A percentile compares a stretch with the other conserved stretches of the same genome.
Conservation (phyloP, 2,113 vertebrate species). For the Nematolebias whitei region DNA sequence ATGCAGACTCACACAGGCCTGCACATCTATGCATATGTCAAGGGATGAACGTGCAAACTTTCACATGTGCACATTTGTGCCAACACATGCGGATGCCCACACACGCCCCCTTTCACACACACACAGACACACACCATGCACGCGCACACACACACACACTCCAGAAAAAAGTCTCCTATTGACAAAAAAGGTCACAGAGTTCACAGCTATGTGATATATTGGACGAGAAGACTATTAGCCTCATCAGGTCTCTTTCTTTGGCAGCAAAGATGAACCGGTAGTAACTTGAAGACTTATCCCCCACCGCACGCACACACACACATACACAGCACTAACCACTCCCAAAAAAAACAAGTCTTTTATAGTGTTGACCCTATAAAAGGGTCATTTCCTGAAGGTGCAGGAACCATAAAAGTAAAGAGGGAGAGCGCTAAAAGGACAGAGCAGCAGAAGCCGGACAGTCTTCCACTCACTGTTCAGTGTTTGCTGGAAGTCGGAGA, state of each 20-base stretch:
- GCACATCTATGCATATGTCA: slow-evolving; percentile 37
- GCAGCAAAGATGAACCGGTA: slow-evolving; percentile 81
- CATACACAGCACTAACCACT: slow-evolving; percentile 76
- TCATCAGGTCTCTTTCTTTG: slow-evolving; percentile 85
- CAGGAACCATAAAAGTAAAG: slow-evolving; percentile 91
- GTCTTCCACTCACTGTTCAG: slow-evolving; percentile 72
- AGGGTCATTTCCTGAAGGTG: slow-evolving; percentile 89
- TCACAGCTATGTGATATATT: slow-evolving; percentile 90
- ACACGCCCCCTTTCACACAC: slow-evolving; percentile 67
- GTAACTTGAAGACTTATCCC: slow-evolving; percentile 81
- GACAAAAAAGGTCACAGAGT: slow-evolving; percentile 87
- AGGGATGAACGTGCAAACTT: slow-evolving; percentile 38
- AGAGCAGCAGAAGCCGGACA: slow-evolving; percentile 76
- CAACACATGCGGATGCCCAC: slow-evolving; percentile 58
- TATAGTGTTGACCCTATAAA: slow-evolving; percentile 94
- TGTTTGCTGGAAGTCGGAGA: slow-evolving; percentile 75
- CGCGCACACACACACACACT: slow-evolving; percentile 62
- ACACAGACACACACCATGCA: slow-evolving; percentile 67
- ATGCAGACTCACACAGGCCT: slow-evolving; percentile 46
- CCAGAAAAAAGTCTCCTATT: slow-evolving; percentile 82
- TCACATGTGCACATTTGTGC: slow-evolving; percentile 56
- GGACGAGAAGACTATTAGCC: slow-evolving; percentile 89
- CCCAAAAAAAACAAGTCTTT: slow-evolving; percentile 86
- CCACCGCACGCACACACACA: slow-evolving; percentile 56
- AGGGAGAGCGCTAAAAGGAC: slow-evolving; percentile 81